Base-by-base conservation (phyloP, 2,888 invertebrate species). In the Sminthurides aquaticus region DNA sequence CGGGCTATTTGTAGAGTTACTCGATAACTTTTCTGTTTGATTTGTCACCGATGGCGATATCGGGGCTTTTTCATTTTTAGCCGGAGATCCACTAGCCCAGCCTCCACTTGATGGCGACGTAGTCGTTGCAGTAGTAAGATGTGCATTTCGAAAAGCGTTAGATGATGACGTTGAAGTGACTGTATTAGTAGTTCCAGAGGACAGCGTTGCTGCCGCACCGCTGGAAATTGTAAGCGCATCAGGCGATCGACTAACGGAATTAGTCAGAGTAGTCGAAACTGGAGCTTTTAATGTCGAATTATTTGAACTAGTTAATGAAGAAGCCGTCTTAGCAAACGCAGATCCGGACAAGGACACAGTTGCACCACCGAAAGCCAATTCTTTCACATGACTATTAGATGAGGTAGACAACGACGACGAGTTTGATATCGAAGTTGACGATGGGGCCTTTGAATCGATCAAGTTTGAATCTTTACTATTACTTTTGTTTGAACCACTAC, bases 241-340 rank as follows among this genome's bases (percentile, higher is more conserved):
- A n/a, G n/a, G n/a, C n/a, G n/a, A n/a, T n/a, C n/a, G n/a, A 34
- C 43, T 34, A 15, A 15, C 15, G 15, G 43, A 34, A 15, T 34
- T 34, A 34, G 43, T 15, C 15, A 34, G 5, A 34, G 8, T 34
- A 11, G 43, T 34, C 43, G 43, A 11, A 34, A 15, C 43, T 34
- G 5, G 43, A 34, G 15, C 8, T 34, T 34, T 34, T 15, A 34
- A 15, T 11, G 8, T 34, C 15, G 43, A 34, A 34, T 34, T 34
- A 34, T 15, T 34, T 11, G 43, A 34, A 5, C 43, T 15, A 34
- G 43, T 34, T n/a, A 69, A 60, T 2, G 68, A 66, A 1, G 66
- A 49, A 8, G 66, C 60, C 11, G 71, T 66, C 64, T 74, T 74
- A 1, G 69, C 72, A 62, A 74, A 74, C 15, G 74, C 74, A 8